Percentiles rank a stretch among this genome's conserved stretches.
These are phyloP conservation scores for Eristalis arbustorum DNA, from an alignment of 2,888 invertebrate species.

Conservation along the genomic window DNA sequence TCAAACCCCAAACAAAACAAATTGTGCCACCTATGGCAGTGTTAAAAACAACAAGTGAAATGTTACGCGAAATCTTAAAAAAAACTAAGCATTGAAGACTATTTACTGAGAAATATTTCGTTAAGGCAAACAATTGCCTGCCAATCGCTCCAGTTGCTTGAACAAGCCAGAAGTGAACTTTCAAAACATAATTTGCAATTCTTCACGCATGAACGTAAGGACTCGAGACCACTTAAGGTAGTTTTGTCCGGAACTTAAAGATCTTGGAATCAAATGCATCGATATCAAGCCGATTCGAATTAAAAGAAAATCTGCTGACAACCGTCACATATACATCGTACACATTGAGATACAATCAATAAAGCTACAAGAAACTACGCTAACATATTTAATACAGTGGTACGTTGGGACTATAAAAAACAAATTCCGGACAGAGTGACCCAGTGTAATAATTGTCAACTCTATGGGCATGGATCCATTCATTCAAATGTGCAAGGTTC, in stretches of 20 bases:
- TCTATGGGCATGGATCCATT: neutral
- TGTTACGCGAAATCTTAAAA: neutral
- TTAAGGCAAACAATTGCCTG: conserved; percentile 11
- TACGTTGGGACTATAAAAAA: neutral
- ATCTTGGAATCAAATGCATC: conserved; percentile 9
- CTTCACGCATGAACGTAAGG: neutral
- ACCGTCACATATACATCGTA: neutral
- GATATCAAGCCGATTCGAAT: neutral
- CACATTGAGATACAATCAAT: neutral
- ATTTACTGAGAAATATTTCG: conserved; percentile 13
- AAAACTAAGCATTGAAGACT: neutral
- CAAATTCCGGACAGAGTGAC: neutral
- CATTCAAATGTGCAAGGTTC: neutral
- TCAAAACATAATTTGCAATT: neutral
- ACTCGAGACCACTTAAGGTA: conserved; percentile 4
- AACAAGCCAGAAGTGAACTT: conserved; percentile 4
- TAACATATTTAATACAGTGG: neutral
- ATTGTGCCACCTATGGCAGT: neutral
- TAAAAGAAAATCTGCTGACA: neutral
- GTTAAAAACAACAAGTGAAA: conserved; percentile 6
- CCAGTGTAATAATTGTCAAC: neutral
- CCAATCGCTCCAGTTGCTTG: conserved; percentile 1
- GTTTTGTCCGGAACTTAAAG: conserved; percentile 2
- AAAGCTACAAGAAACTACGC: neutral
- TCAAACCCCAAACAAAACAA: too few relatives aligned